Evolutionary conservation across 2,113 vertebrate genomes (phyloP), one percentile per base, ranked within the genome.

Genomic region (Nibea albiflora): DNA sequence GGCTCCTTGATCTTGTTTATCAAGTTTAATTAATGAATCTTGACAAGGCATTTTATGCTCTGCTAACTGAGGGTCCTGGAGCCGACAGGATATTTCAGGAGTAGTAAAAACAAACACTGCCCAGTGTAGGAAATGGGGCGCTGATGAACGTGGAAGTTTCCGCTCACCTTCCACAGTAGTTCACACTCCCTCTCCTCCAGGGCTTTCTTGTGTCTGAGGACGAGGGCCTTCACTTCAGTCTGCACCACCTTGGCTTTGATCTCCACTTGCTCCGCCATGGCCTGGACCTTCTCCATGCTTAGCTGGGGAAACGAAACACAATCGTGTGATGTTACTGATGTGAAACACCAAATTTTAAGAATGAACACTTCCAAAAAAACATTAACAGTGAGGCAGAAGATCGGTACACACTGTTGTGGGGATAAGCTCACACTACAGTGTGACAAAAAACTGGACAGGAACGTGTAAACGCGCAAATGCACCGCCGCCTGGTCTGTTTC

Each of bases 181-280:
- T 99, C 97, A 68, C 98, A 98, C 85, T 99, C 98, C 0, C 98
- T 95, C 86, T 99, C 98, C 88, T 99, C 98, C 89, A 99, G 93
- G 52, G 97, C 97, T 86, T 99, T 98, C 94, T 97, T 98, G 42
- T 99, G 97, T 70, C 97, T 92, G 0, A 97, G 96, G 0, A 98
- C 97, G 31, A 99, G 97, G 0, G 97, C 97, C 88, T 99, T 99
- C 80, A 99, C 98, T 93, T 99, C 98, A 3, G 97, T 96, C 92
- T 99, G 98, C 3, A 99, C 97, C 90, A 99, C 96, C 91, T 99
- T 98, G 0, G 97, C 97, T 88, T 99, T 99, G 94, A 98, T 96
- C 92, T 99, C 98, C 66, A 99, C 97, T 90, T 99, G 98, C 82
- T 99, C 98, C 1, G 97, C 97, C 92, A 99, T 97, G n/a, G 98